Base-by-base conservation (phyloP, 2,113 vertebrate genomes). In the Tetrao urogallus region DNA sequence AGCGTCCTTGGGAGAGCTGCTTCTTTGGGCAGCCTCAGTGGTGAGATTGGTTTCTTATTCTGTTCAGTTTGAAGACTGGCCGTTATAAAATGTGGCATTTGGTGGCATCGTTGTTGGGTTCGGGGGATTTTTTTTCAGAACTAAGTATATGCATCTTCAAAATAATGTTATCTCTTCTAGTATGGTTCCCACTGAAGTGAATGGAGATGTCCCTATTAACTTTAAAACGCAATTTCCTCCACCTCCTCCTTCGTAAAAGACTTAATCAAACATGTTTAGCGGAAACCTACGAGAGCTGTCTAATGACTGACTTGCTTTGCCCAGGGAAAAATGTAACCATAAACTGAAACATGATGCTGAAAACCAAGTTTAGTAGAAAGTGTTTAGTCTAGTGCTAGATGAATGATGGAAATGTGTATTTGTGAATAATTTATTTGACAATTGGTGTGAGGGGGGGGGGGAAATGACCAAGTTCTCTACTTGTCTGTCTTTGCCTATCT, bases 341-440 rank as follows among this genome's bases (percentile, higher is more conserved):
- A 96, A 96, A 96, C 95, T 96, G 97, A 96, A 97, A 97, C 82
- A 90, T 8, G 95, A 97, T 96, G 90, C 96, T 96, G 61, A 90
- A 96, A 95, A 97, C 95, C 76, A 87, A 92, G 95, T 94, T 95
- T 95, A 94, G 92, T 92, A 91, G 93, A 95, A 96, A 96, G 94
- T 98, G 98, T 98, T 98, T 98, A 98, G 97, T 98, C 98, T 97
- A 96, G 96, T 85, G 79, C 86, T 88, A 78, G 88, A 94, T 94
- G 95, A 95, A 96, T 96, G 95, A 95, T 91, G 95, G 95, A 92
- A 96, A 89, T 92, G 77, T 96, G 91, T 95, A 95, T 96, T 93
- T 82, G 94, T 79, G 93, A 95, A 97, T 96, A 96, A 95, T 88
- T 92, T 97, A 92, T 96, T 95, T 97, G 96, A 97, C 96, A 97